A percentile compares a stretch with the other conserved stretches of the same genome.
phyloP scores from a whole-genome alignment of 2,888 invertebrate genomes.

The Calameuta idolon region DNA sequence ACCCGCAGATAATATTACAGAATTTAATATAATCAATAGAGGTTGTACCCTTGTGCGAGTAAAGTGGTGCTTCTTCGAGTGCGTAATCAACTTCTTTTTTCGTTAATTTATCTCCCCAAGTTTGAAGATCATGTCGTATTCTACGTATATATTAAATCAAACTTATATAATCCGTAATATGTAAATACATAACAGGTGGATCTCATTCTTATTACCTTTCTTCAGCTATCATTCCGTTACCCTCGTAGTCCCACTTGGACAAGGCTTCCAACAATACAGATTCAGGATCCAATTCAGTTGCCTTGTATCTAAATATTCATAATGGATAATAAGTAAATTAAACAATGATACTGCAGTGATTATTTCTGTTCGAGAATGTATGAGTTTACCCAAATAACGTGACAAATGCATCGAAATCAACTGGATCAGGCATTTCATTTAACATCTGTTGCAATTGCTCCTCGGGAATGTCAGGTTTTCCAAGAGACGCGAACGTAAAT shows the following conservation, averaged over 20 bases:
- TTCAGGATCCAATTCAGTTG: slow-evolving; percentile 75
- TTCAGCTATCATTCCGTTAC: slow-evolving; percentile 74
- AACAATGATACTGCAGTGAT: not conserved
- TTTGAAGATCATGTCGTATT: slow-evolving; percentile 75
- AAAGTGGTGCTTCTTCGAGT: slow-evolving; percentile 73
- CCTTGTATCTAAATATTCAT: slow-evolving; percentile 63
- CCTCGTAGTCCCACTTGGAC: slow-evolving; percentile 75
- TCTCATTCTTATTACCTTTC: slow-evolving; percentile 67
- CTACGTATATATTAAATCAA: slow-evolving; percentile 59
- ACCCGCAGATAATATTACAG: slow-evolving; percentile 73
- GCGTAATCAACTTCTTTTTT: slow-evolving; percentile 74
- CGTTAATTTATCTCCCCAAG: slow-evolving; percentile 75
- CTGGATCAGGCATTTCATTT: slow-evolving; percentile 73
- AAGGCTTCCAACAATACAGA: slow-evolving; percentile 74
- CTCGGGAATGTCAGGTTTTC: slow-evolving; percentile 70
- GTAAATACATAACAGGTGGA: not conserved
- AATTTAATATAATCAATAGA: slow-evolving; percentile 77
- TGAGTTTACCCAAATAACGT: slow-evolving; percentile 69
- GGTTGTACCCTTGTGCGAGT: slow-evolving; percentile 69
- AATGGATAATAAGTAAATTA: not conserved
- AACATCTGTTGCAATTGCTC: slow-evolving; percentile 74
- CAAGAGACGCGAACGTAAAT: slow-evolving; percentile 73
- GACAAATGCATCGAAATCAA: slow-evolving; percentile 76
- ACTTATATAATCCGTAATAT: not conserved
- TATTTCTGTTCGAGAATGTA: not conserved